Evolutionary conservation across 2,888 invertebrate species (phyloP).

Genomic region (Synanthedon andrenaeformis): DNA sequence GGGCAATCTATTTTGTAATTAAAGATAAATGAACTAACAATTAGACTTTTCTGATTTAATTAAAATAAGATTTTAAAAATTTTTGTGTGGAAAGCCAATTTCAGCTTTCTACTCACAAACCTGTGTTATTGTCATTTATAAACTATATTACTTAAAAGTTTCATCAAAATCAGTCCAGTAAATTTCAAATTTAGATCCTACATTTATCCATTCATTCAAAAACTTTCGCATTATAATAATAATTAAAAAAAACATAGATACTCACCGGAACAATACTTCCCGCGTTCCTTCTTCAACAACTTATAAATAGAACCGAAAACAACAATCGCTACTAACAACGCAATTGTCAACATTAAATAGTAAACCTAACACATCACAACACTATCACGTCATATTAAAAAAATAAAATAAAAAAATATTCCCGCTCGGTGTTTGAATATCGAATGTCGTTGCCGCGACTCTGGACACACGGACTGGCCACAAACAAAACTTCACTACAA

Average conservation of each 20-base stretch:
- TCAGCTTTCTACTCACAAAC: too few species aligned
- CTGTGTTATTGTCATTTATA: too few species aligned
- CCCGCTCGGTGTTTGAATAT: conserved; percentile 27
- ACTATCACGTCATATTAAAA: conserved; percentile 30
- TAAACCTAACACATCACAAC: conserved; percentile 43
- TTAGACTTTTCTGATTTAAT: too few species aligned
- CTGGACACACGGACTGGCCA: not conserved
- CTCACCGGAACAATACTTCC: not conserved
- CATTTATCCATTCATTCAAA: not conserved
- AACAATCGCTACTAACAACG: conserved; percentile 29
- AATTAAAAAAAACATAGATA: not conserved
- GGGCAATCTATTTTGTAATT: too few species aligned
- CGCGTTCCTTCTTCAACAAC: not conserved
- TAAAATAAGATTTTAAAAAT: too few species aligned
- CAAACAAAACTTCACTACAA: not conserved
- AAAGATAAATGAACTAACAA: too few species aligned
- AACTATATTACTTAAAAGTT: too few species aligned
- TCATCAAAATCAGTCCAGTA: not conserved
- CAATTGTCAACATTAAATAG: conserved; percentile 48
- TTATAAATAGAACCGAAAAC: conserved; percentile 21
- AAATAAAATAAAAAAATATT: conserved; percentile 23
- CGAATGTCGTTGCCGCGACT: conserved; percentile 25
- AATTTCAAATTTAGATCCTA: not conserved
- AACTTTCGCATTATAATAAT: too few species aligned
- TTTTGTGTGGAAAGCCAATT: too few species aligned